phyloP scores from a whole-genome alignment of 2,888 invertebrate species.

The Euplexia lucipara region DNA sequence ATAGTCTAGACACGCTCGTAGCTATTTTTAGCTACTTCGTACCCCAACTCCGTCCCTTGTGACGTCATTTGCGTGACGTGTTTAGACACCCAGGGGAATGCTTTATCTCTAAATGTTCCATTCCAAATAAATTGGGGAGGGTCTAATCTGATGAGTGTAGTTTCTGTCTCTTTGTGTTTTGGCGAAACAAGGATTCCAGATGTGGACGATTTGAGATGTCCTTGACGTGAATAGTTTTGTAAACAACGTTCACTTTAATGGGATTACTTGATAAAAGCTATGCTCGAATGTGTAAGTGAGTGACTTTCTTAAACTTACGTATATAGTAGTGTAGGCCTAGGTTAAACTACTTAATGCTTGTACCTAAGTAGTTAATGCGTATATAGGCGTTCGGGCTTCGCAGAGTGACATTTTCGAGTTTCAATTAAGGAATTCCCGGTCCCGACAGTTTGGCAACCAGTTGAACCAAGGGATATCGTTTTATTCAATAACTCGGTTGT shows the following conservation, averaged over 20 bases:
- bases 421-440: too few species aligned
- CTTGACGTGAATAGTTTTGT: conserved; percentile 3
- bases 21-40: conserved; percentile 34
- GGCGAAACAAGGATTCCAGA: conserved; percentile 1
- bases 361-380: too few species aligned
- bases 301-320: neutral
- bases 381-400: too few species aligned
- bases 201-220: neutral
- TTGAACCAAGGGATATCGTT: too few species aligned
- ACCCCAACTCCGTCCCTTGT: conserved; percentile 19
- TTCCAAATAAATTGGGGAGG: conserved; percentile 20
- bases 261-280: neutral
- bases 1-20: conserved; percentile 44
- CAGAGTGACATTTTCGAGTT: too few species aligned
- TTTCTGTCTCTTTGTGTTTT: conserved; percentile 4
- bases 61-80: conserved; percentile 35
- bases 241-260: conserved; percentile 11
- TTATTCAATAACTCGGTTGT: too few species aligned
- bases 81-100: conserved; percentile 6
- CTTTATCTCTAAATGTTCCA: conserved; percentile 12
- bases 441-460: too few species aligned
- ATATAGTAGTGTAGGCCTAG: neutral
- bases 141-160: neutral
- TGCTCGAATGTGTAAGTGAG: neutral
- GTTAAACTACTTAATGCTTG: too few species aligned